A percentile compares a stretch with the other conserved stretches of the same genome.
Conservation (phyloP, 2,113 vertebrate genomes). For the Macquaria ambigua region DNA sequence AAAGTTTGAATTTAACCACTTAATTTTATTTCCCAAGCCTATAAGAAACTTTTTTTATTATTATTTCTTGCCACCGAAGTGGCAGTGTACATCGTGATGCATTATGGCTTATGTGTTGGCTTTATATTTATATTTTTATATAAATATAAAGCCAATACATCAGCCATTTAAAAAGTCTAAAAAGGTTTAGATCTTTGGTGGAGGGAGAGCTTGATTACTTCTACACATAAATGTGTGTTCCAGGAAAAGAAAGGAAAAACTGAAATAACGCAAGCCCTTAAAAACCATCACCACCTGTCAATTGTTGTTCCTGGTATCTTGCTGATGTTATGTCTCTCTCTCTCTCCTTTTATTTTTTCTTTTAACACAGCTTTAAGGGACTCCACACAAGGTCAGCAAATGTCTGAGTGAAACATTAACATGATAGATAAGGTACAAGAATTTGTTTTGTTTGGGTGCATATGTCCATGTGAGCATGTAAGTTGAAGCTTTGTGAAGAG, state of each 20-base stretch:
- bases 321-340: not conserved
- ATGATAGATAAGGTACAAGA: constrained; percentile 25
- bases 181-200: not conserved
- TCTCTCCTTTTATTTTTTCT: not conserved
- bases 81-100: not conserved
- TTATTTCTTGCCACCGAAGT: too few relatives aligned
- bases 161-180: too few relatives aligned
- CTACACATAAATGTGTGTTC: not conserved
- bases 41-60: too few relatives aligned
- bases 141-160: not conserved
- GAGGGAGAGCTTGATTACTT: not conserved
- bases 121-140: not conserved
- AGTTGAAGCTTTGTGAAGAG: constrained; percentile 21
- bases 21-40: too few relatives aligned
- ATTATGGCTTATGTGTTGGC: not conserved
- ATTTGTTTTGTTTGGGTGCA: constrained; percentile 28
- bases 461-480: not conserved
- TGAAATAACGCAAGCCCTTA: not conserved
- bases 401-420: constrained; percentile 16
- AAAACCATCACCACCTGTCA: not conserved
- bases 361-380: not conserved
- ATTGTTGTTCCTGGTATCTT: not conserved
- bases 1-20: too few relatives aligned
- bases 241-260: not conserved
- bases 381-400: constrained; percentile 22